Base-by-base conservation (phyloP, 2,113 vertebrate genomes). In the Phaethon lepturus region DNA sequence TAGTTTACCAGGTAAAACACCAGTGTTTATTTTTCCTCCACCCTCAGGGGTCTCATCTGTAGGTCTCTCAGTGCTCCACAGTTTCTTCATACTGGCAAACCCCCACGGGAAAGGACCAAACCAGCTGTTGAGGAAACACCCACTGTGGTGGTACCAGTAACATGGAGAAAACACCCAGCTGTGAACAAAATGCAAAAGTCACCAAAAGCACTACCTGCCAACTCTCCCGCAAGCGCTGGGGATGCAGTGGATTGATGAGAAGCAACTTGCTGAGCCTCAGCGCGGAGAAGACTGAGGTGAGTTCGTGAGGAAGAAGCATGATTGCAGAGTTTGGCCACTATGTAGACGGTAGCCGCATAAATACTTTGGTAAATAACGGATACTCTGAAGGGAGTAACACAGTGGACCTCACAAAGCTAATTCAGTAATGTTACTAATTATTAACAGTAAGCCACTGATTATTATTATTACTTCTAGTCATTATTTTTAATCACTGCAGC, bases 31-130 rank as follows among this genome's bases (percentile, higher is more conserved):
- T 29, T 7, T 23, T 86, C 17, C 13, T 42, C 7, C 7, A 23
- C 4, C 9, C 59, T 63, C 88, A 68, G 7, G 5, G 7, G 7
- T 90, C 26, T 62, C 22, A 77, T 49, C 13, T 63, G 5, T 42
- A 59, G 23, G 6, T 2, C 2, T 75, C 38, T 11, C 44, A 67
- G 17, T n/a, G 18, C 22, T 82, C 17, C 11, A 13, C 22, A 24
- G 7, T 19, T 79, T 25, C 19, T 56, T 71, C 3, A 1, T 38
- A 35, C 7, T 38, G 24, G 9, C 15, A 79, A 76, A 14, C 19
- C 7, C 10, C 44, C 1, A 0, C 13, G 17, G 14, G 10, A 58
- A 52, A 79, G 2, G 15, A 58, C 17, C 1, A 1, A 45, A 40
- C 11, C n/a, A 40, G 33, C 38, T 47, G 53, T 44, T 45, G 19